Evolutionary conservation across 2,797 vertebrate species (phyloP), one percentile per base, ranked within the genome.

Genomic region (Acanthopagrus latus): DNA sequence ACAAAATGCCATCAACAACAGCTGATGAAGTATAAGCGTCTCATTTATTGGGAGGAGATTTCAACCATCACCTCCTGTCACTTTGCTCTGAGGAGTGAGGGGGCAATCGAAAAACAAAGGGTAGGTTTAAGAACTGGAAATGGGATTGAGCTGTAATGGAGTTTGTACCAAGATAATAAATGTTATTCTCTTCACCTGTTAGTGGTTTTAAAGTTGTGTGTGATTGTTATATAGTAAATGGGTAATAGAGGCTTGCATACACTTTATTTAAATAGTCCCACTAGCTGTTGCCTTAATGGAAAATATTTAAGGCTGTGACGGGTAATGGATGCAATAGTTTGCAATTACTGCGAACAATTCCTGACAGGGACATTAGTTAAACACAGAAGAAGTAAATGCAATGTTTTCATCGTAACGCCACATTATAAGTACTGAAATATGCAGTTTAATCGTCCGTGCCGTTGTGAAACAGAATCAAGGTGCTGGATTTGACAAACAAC

Each of bases 401-500:
- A 5, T 75, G 29, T 82, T 90, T 86, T 79, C 70, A 84, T 78
- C 63, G 33, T 57, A 71, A 62, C 64, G 57, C 44, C 68, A 29
- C 62, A 74, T 86, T 81, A 71, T 41, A 58, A 79, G 82, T 68
- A 25, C 27, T 62, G 77, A 76, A 64, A 71, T 60, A 20, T 76
- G 59, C 69, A 66, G 55, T 82, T 86, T 84, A 84, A 81, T 82
- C 11, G 6, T 70, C 38, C 64, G 64, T 44, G 73, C 52, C 58
- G 18, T 63, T 84, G 74, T 75, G 76, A 83, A 85, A 20, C 78
- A 58, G 62, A 85, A 64, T 83, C 70, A 87, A 83, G 75, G 76
- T 69, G 55, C 48, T 60, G 60, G 12, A 50, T 51, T 64, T 77
- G 76, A 86, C 74, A 77, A 84, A 81, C 67, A 74, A 3, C 52